A percentile compares a stretch with the other conserved stretches of the same genome.
Evolutionary conservation across 2,888 invertebrate species (phyloP).

Genomic region (Lasiommata megera): DNA sequence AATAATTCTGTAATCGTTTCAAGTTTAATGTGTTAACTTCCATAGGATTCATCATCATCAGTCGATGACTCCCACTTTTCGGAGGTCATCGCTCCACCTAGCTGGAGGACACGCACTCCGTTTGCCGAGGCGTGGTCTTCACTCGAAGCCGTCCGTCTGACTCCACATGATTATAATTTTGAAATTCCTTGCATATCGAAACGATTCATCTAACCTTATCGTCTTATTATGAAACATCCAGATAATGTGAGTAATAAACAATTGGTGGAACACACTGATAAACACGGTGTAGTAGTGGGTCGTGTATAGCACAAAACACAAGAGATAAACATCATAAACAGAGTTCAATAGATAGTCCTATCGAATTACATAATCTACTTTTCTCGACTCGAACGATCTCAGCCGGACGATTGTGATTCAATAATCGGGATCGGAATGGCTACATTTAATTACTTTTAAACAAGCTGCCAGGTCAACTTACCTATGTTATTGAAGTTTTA

Average conservation of each 20-base stretch:
- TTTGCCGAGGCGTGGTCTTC: no score
- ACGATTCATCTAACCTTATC: slow-evolving; percentile 11
- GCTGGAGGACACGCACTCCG: no score
- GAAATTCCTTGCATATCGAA: slow-evolving; percentile 3
- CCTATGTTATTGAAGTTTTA: no score
- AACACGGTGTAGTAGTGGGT: slow-evolving; percentile 29
- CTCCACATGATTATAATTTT: no score
- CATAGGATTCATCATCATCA: no score
- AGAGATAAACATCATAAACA: slow-evolving; percentile 37
- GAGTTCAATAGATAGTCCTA: slow-evolving; percentile 36
- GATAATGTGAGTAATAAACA: slow-evolving; percentile 23
- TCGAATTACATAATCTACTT: slow-evolving; percentile 47
- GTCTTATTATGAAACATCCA: slow-evolving; percentile 12
- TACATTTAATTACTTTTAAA: no score
- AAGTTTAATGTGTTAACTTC: no score
- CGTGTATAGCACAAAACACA: slow-evolving; percentile 28
- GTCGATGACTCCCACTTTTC: no score
- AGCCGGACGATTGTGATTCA: neutral
- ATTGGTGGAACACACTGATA: slow-evolving; percentile 20
- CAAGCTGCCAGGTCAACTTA: no score
- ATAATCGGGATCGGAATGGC: slow-evolving; percentile 1
- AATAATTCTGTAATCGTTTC: no score
- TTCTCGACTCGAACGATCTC: slow-evolving; percentile 26
- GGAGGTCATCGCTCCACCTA: no score
- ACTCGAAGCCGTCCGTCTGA: no score